These are phyloP conservation scores for Murina feae DNA, from an alignment of 2,113 vertebrate genomes.

Conservation along the genomic window DNA sequence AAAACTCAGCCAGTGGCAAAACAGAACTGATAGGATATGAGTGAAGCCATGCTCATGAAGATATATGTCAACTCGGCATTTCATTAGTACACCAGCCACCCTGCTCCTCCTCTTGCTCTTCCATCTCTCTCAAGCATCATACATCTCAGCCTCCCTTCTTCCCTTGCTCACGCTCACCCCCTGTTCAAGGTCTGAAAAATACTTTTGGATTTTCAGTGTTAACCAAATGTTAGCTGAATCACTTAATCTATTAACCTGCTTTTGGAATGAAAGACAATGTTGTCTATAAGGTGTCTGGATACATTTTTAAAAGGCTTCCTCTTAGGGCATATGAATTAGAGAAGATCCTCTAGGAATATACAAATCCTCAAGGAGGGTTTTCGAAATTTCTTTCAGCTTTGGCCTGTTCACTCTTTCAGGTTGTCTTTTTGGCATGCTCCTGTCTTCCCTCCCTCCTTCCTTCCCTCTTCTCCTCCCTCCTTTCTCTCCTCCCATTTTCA, in stretches of 20 bases:
- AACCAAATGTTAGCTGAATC: not conserved
- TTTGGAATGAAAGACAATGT: not conserved
- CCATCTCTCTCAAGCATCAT: not conserved
- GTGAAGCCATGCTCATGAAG: not conserved
- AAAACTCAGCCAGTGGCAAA: not conserved
- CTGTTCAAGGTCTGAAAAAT: not conserved
- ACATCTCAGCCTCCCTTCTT: not conserved
- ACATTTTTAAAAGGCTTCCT: not conserved
- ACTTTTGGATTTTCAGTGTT: not conserved
- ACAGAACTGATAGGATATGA: not conserved
- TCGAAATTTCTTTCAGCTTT: not conserved
- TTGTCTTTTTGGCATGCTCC: not conserved
- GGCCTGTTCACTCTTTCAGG: not conserved
- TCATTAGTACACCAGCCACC: not conserved
- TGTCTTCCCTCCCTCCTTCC: not conserved
- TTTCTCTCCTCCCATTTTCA: no score
- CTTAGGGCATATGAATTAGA: not conserved
- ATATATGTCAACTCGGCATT: no score
- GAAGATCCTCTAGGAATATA: not conserved
- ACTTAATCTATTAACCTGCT: not conserved
- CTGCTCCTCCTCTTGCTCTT: no score
- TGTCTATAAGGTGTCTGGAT: not conserved
- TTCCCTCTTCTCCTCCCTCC: no score
- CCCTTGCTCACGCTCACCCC: not conserved
- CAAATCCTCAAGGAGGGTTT: no score